Evolutionary conservation across 2,797 vertebrate species (phyloP), one percentile per base, ranked within the genome.

Genomic region (Sciaenops ocellatus): DNA sequence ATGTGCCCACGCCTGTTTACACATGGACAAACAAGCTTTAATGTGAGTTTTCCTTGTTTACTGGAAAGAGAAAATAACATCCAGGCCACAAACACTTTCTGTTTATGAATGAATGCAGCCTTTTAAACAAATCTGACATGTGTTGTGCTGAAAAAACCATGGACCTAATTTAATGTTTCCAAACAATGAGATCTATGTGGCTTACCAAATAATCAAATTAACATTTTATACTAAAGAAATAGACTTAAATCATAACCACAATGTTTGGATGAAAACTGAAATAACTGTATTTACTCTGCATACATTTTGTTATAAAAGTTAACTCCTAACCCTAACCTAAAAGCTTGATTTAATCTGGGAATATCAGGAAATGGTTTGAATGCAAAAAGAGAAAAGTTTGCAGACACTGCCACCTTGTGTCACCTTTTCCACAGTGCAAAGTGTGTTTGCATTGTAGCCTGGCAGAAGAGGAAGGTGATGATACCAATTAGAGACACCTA

Each of bases 381-480:
- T 11, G 18, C 4, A n/a, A 2, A 12, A 3, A n/a, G n/a, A 8
- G 28, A 42, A 59, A 54, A 0, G 8, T 13, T 48, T 65, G 60
- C 60, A 70, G 51, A 83, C 44, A 68, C 57, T 62, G 86, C 83
- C 75, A 63, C 73, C 72, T 52, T 74, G 72, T 81, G 86, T 57
- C 3, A 1, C 22, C 46, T 8, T 15, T 9, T 7, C n/a, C 26
- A 20, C 9, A 26, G 50, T 74, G 44, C 42, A 38, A 38, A 0
- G 8, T 9, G 8, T 38, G 34, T 38, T 38, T 38, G 8, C 34
- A 38, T 38, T 38, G 30, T 34, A 7, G 4, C 2, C n/a, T n/a
- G 6, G 10, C 2, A 30, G 47, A 18, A 3, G 22, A 24, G 48
- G 22, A 46, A 6, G 28, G 20, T 20, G 28, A 68, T 6, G 30